Base-by-base conservation (phyloP, 2,797 vertebrate genomes). In the Cephalopachus bancanus region DNA sequence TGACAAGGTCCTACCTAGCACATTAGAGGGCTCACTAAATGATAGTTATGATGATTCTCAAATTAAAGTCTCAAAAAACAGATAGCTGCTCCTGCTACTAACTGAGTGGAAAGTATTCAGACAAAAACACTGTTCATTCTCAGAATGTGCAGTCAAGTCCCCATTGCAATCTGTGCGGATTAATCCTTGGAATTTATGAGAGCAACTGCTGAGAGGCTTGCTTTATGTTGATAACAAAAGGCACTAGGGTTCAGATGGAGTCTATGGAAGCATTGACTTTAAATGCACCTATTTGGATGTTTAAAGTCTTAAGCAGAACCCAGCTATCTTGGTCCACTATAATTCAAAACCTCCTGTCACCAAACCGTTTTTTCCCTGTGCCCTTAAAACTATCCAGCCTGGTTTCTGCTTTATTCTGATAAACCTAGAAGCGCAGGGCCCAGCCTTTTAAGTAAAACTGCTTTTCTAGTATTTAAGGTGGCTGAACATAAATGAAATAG, bases 301-400 rank as follows among this genome's bases (percentile, higher is more conserved):
- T 96, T 91, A 89, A 97, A 75, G 79, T 96, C 94, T 96, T 93
- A 83, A 26, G 67, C 71, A 60, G 97, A 93, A 93, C 94, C 87
- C 79, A 89, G 85, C 78, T 96, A 80, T 93, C 96, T 86, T 80
- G 92, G 93, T 33, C 89, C 78, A 76, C 51, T 81, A 30, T 96
- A 96, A 97, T 97, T 97, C 88, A 88, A 86, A 97, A 96, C 75
- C 74, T 88, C 83, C 94, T 67, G 22, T 10, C 53, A 64, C 89
- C n/a, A 92, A 89, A 96, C 95, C 60, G n/a, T 78, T 62, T 93
- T 72, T 93, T 83, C 28, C 44, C 33, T 72, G 11, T 10, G 83
- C 89, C 85, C 90, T 97, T 75, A 83, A 96, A 94, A 84, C 72
- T 84, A 33, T 85, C 14, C 87, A 26, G 55, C 44, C 60, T 81